phyloP scores from a whole-genome alignment of 1,140 invertebrate genomes.

The Heliconius melpomene region DNA sequence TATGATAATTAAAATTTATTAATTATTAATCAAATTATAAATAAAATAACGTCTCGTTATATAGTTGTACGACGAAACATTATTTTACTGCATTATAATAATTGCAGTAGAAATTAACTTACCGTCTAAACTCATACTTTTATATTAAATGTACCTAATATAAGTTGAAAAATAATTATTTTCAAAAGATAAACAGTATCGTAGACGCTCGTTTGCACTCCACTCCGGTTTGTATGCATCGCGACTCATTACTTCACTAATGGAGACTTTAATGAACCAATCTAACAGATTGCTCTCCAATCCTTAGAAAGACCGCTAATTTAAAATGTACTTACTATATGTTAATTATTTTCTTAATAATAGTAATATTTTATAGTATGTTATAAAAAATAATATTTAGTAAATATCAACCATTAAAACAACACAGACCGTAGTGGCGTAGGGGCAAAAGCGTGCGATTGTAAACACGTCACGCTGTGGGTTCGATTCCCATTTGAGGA shows the following conservation, averaged over 20 bases:
- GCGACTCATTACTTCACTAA: conserved; percentile 80
- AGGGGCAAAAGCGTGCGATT: too few species aligned
- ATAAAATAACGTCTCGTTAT: too few species aligned
- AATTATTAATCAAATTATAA: background rate
- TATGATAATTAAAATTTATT: background rate
- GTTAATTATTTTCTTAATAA: conserved; percentile 34
- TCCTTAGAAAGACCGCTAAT: conserved; percentile 72
- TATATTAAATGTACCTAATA: background rate
- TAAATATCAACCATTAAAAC: too few species aligned
- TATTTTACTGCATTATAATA: too few species aligned
- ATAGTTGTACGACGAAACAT: too few species aligned
- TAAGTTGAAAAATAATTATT: background rate
- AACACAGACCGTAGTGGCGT: too few species aligned
- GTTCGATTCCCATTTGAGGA: too few species aligned
- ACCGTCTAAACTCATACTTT: background rate
- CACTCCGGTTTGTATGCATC: conserved; percentile 63
- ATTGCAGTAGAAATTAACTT: too few species aligned
- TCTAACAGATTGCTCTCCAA: conserved; percentile 80
- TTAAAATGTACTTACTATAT: conserved; percentile 64
- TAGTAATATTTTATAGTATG: background rate
- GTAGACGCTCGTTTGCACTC: conserved; percentile 53
- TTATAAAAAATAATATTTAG: too few species aligned
- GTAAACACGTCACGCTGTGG: too few species aligned
- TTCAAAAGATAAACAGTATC: conserved; percentile 14
- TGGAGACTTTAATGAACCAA: conserved; percentile 79